Conservation (phyloP, 2,113 vertebrate species). For the Acanthochromis polyacanthus region DNA sequence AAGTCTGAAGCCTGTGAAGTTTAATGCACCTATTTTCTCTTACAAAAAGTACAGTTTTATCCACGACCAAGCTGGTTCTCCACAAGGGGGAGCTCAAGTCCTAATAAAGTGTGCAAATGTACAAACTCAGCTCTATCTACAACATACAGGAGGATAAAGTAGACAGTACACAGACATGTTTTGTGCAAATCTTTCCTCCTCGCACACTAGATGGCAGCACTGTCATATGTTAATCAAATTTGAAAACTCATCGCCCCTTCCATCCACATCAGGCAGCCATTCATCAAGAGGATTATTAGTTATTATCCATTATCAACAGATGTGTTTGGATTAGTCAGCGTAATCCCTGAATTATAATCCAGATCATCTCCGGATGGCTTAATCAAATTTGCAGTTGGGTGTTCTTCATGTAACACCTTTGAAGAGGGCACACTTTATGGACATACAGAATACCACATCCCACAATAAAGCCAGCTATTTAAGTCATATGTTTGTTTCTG, state of each 20-base stretch:
- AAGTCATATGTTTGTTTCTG: not conserved
- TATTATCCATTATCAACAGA: conserved; percentile 68
- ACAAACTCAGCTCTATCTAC: not conserved
- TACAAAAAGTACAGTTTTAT: too few species aligned
- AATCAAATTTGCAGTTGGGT: conserved; percentile 50
- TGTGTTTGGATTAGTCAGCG: conserved; percentile 64
- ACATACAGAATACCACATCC: not conserved
- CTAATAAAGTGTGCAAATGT: not conserved
- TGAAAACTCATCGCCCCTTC: not conserved
- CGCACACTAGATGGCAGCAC: conserved; percentile 76
- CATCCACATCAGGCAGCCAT: conserved; percentile 28
- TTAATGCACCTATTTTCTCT: too few species aligned
- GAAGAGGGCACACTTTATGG: not conserved
- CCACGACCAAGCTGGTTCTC: not conserved
- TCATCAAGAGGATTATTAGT: conserved; percentile 68
- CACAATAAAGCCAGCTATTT: not conserved
- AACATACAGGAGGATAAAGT: not conserved
- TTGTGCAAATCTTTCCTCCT: not conserved
- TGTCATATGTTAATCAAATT: not conserved
- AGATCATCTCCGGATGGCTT: conserved; percentile 56
- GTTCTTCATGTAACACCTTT: conserved; percentile 17
- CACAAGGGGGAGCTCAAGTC: not conserved
- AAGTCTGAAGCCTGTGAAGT: too few species aligned
- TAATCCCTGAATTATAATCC: conserved; percentile 69
- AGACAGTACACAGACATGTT: not conserved